Base-by-base conservation (phyloP, 2,888 invertebrate species). In the Mesochorus sp. region DNA sequence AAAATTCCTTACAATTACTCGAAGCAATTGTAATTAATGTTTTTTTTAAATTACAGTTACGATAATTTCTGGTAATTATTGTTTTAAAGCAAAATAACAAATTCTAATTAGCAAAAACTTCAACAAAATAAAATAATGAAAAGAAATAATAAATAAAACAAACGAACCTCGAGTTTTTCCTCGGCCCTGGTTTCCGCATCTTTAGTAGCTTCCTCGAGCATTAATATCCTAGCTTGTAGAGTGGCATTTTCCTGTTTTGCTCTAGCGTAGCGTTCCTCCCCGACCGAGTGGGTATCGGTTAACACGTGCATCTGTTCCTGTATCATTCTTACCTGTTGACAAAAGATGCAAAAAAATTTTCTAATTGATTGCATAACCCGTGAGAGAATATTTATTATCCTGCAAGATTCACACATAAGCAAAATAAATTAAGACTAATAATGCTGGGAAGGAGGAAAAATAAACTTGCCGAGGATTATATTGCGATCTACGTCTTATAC, bases 221-320 rank as follows among this genome's bases (percentile, higher is more conserved):
- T 97, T 88, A 97, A 95, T 82, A 98, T 95, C 85, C 97, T 94
- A 39, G 97, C 96, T 89, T 97, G 97, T 42, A 98, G 93, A 72
- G 96, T 96, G 1, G 97, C 97, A 93, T 98, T 98, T 91, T 98
- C 98, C 73, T 98, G 96, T 92, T 98, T 98, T 71, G 96, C 96
- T 86, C 97, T 93, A 68, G 96, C 95, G 91, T 98, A 98, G 82
- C 97, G 93, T 91, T 97, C 97, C 90, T 98, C 97, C 5, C 95
- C 95, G 71, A 95, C 95, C 86, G 94, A 95, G 88, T 97, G 97
- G 61, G 96, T 96, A 91, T 98, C 97, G 57, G 96, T 96, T 85
- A 98, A 93, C 75, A 95, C 95, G 80, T 96, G 95, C 91, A 98
- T 96, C 92, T 98, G 97, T 90, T 97, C 96, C 92, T 98, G 98